A percentile compares a stretch with the other conserved stretches of the same genome.
Conservation (phyloP, 2,113 vertebrate genomes). For the Aspiorhynchus laticeps region DNA sequence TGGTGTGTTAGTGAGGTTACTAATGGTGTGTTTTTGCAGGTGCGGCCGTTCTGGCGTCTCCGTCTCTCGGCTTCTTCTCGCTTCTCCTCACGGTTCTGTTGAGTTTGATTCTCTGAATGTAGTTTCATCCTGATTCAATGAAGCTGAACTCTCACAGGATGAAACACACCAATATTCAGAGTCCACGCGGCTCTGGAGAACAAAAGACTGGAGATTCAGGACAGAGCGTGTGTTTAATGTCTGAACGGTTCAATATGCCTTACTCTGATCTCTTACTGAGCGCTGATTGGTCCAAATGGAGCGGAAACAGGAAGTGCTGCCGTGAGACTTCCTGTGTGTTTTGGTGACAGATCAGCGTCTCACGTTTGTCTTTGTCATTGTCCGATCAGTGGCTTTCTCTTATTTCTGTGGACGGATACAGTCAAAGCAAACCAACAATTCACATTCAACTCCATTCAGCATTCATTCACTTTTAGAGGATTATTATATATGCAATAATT, state of each 20-base stretch:
- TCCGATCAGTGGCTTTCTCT: conserved; percentile 71
- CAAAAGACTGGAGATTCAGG: conserved; percentile 37
- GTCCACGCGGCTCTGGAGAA: conserved; percentile 39
- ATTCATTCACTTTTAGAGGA: conserved; percentile 23
- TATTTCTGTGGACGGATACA: conserved; percentile 72
- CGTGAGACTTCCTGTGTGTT: conserved; percentile 47
- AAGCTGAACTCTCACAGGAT: conserved; percentile 77
- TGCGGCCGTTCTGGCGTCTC: conserved; percentile 62
- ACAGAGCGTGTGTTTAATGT: conserved; percentile 71
- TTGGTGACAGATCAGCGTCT: conserved; percentile 86
- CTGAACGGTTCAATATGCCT: conserved; percentile 94
- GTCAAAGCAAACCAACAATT: conserved; percentile 82
- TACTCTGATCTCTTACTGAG: conserved; percentile 89
- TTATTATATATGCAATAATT: conserved; percentile 68
- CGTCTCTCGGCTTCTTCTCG: conserved; percentile 69
- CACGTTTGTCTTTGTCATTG: conserved; percentile 74
- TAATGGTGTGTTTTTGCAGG: conserved; percentile 53
- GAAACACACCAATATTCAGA: conserved; percentile 76
- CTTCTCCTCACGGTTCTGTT: conserved; percentile 79
- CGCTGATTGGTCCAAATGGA: not conserved
- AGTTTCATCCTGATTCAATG: conserved; percentile 77
- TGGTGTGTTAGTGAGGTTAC: not conserved
- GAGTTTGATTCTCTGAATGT: conserved; percentile 91
- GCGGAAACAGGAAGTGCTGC: not conserved
- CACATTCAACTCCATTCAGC: not conserved